These are phyloP conservation scores for Capreolus pygargus DNA, from an alignment of 2,113 vertebrate species.

Conservation along the genomic window DNA sequence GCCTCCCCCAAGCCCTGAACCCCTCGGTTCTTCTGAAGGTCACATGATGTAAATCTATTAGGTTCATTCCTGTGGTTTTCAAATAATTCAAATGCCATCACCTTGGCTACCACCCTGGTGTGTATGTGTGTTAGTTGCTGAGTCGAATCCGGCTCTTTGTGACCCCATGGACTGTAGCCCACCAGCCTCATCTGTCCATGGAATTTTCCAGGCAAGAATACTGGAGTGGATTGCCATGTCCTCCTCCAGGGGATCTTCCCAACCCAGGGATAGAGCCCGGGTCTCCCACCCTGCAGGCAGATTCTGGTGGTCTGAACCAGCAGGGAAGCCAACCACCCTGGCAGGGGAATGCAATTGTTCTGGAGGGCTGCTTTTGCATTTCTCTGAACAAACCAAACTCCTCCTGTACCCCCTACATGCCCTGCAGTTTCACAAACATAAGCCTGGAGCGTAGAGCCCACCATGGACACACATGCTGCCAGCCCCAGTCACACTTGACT, in stretches of 20 bases:
- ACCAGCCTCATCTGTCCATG: neutral
- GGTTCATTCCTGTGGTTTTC: neutral
- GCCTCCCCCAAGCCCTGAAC: neutral
- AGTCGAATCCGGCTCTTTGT: neutral
- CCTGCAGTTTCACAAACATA: neutral
- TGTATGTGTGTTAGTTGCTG: neutral
- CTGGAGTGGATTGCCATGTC: neutral
- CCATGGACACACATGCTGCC: neutral
- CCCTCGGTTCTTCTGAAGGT: neutral
- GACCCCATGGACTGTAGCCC: neutral
- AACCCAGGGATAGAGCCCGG: neutral
- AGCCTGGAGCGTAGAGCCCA: no score
- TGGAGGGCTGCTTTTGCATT: neutral
- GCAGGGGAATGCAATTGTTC: neutral
- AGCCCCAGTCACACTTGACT: neutral
- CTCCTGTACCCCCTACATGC: neutral
- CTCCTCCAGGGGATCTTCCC: neutral
- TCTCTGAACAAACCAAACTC: neutral
- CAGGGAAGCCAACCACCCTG: neutral
- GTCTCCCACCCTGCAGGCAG: neutral
- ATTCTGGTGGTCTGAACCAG: neutral
- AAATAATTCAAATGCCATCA: neutral
- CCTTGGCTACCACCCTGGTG: neutral
- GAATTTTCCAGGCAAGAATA: neutral
- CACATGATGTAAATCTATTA: neutral